These are phyloP conservation scores for Nephrotoma appendiculata DNA, from an alignment of 2,888 invertebrate genomes.

Conservation along the genomic window DNA sequence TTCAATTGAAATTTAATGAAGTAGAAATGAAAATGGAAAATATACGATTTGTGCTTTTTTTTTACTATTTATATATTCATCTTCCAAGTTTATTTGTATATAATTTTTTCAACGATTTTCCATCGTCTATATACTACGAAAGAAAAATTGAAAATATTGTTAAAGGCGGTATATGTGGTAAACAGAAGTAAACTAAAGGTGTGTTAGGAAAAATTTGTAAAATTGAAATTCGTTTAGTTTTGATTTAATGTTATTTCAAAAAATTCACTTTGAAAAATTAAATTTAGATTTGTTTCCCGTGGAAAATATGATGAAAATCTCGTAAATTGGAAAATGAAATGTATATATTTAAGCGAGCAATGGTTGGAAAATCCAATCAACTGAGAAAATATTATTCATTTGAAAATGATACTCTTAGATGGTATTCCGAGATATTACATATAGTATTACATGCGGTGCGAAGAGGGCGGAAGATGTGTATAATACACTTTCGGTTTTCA, in stretches of 20 bases:
- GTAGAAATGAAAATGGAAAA: background rate
- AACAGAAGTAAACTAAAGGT: background rate
- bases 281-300: background rate
- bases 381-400: background rate
- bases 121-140: background rate
- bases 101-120: background rate
- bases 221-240: background rate
- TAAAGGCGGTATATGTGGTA: background rate
- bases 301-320: background rate
- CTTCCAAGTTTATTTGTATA: background rate
- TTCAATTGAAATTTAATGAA: background rate
- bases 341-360: background rate
- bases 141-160: background rate
- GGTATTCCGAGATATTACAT: background rate
- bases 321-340: background rate
- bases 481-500: background rate
- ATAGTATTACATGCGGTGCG: background rate
- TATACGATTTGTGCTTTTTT: background rate
- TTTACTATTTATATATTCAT: background rate
- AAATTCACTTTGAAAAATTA: background rate
- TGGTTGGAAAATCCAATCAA: background rate
- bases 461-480: background rate
- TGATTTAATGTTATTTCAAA: background rate
- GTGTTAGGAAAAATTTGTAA: background rate
- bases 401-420: background rate